Evolutionary conservation across 2,113 vertebrate species (phyloP).

Genomic region (Formicarius rufipectus): DNA sequence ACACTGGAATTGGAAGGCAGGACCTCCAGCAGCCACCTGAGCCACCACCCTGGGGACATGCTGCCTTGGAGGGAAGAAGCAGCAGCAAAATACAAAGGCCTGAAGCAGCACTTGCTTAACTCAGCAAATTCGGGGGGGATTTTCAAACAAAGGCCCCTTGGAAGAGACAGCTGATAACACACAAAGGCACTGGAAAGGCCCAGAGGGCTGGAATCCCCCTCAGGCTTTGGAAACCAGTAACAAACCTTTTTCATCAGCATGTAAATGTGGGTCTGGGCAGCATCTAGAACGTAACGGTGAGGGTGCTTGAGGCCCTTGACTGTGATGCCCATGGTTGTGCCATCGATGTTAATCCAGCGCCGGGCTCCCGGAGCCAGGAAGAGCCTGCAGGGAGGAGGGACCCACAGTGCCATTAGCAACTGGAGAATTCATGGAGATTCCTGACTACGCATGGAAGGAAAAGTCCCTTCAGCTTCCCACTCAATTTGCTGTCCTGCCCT

Average conservation of each 20-base stretch:
- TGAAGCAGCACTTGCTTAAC: background rate
- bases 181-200: background rate
- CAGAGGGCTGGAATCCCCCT: conserved; percentile 10
- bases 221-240: background rate
- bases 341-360: conserved; percentile 98
- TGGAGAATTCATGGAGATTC: background rate
- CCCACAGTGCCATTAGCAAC: background rate
- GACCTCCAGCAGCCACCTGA: background rate
- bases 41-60: background rate
- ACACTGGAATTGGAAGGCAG: background rate
- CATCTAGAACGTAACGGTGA: conserved; percentile 94
- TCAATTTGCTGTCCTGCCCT: background rate
- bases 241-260: conserved; percentile 99
- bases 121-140: background rate
- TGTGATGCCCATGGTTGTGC: conserved; percentile 96
- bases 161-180: background rate
- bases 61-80: background rate
- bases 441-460: background rate
- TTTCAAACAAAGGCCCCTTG: background rate
- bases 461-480: background rate
- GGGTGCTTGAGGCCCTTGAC: conserved; percentile 91
- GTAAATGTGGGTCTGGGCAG: conserved; percentile 97
- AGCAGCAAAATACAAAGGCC: background rate
- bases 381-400: conserved; percentile 74
- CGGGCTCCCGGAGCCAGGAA: conserved; percentile 95